Percentiles rank a stretch among this genome's conserved stretches.
Conservation (phyloP, 1,140 invertebrate genomes). For the Drosophila melanica region DNA sequence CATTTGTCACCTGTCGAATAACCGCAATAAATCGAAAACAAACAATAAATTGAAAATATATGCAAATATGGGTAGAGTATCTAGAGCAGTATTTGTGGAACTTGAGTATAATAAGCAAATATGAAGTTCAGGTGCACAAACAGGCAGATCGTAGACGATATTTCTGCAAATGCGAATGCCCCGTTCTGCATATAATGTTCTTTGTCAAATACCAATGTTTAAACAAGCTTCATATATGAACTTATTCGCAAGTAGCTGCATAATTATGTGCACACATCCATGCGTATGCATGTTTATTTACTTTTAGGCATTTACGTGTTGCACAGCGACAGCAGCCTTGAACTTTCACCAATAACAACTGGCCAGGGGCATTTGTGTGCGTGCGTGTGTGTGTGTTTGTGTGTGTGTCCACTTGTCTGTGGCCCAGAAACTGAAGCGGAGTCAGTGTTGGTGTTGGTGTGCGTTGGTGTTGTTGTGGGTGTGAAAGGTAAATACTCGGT, state of each 20-base stretch:
- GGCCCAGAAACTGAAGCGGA: slow-evolving; percentile 27
- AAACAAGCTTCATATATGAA: slow-evolving; percentile 24
- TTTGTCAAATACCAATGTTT: slow-evolving; percentile 41
- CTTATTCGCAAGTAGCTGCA: slow-evolving; percentile 5
- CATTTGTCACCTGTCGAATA: not conserved
- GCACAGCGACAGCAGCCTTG: slow-evolving; percentile 60
- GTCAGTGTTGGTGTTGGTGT: slow-evolving; percentile 2
- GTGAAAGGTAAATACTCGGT: slow-evolving; percentile 49
- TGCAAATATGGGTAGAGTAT: not conserved
- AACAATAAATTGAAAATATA: not conserved
- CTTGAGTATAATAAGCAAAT: not conserved
- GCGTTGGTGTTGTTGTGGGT: slow-evolving; percentile 11
- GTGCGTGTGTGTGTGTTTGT: not conserved
- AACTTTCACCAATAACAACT: slow-evolving; percentile 63
- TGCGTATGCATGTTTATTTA: slow-evolving; percentile 8
- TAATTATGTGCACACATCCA: not conserved
- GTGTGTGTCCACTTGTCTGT: slow-evolving; percentile 50
- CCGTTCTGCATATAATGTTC: slow-evolving; percentile 18
- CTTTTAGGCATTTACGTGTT: slow-evolving; percentile 17
- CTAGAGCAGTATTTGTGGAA: not conserved
- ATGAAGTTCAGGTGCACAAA: slow-evolving; percentile 8
- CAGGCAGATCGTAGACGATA: not conserved
- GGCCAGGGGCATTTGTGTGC: slow-evolving; percentile 35
- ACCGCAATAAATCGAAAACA: not conserved
- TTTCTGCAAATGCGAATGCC: slow-evolving; percentile 16